Base-by-base conservation (phyloP, 2,888 invertebrate genomes). In the Phaedon cochleariae region DNA sequence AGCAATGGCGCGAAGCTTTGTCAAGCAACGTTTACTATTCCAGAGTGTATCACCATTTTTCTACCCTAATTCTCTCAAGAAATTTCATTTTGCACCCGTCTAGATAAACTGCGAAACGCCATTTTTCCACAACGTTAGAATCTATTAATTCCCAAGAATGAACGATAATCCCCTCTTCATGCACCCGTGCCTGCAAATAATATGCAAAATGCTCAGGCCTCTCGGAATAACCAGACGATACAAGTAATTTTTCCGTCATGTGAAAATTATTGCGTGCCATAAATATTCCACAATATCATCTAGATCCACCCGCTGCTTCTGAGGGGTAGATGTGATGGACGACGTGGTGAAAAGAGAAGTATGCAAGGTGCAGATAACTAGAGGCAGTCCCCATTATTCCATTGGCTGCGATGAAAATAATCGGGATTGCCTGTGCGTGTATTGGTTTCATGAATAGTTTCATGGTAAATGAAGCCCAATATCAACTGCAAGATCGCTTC, bases 291-390 rank as follows among this genome's bases (percentile, higher is more conserved):
- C 58, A 64, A 55, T 68, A 60, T 59, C 60, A 62, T 62, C 64
- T 68, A 69, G 63, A 65, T 65, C 64, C 58, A 62, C 12, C 34
- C 45, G 65, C 52, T 63, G 54, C 22, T 55, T 62, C 57, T 52
- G 59, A 66, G 69, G 62, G 65, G 60, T 64, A 71, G 66, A 69
- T 72, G 63, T 76, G 76, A 76, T 74, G 74, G 75, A 76, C 68
- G 74, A 73, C 70, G 73, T 74, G 74, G 73, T 74, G 74, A 74
- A 73, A 72, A 65, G 73, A 70, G 68, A 63, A 72, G 74, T 72
- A 76, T 75, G 76, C 73, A 73, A 72, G 69, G 69, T 70, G 64
- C 62, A 75, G 76, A 76, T 76, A 76, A 76, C 57, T 45, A 1
- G 10, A n/a, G 41, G 41, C 7, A 15, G 41, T 26, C 26, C 26